Conservation (phyloP, 1,140 invertebrate species). For the Diorhabda sublineata region DNA sequence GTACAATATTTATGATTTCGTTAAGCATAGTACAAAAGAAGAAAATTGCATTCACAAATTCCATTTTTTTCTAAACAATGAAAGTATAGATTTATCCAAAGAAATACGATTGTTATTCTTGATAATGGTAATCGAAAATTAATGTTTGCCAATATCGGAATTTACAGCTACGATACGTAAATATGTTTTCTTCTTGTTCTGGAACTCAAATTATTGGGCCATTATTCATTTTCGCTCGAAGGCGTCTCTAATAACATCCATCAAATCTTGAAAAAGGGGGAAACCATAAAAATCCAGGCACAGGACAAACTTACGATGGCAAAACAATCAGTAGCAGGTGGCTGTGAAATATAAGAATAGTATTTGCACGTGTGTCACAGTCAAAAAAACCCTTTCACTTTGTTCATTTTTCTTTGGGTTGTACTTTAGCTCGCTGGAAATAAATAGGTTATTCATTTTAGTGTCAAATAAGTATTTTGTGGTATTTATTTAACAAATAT, state of each 20-base stretch:
- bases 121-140: neutral
- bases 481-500: too few relatives aligned
- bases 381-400: conserved; percentile 26
- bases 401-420: conserved; percentile 17
- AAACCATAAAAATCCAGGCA: conserved; percentile 12
- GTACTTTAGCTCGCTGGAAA: neutral
- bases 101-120: too few relatives aligned
- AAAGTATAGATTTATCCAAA: too few relatives aligned
- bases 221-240: neutral
- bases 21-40: too few relatives aligned
- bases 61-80: too few relatives aligned
- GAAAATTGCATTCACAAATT: too few relatives aligned
- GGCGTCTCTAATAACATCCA: conserved; percentile 27
- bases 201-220: neutral
- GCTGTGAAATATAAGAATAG: conserved; percentile 35
- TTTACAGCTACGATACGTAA: neutral
- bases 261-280: conserved; percentile 20
- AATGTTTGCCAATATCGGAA: neutral
- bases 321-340: conserved; percentile 36
- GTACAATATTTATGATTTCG: too few relatives aligned
- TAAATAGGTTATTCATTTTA: neutral
- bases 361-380: conserved; percentile 28
- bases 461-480: neutral
- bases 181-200: neutral
- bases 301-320: conserved; percentile 26